phyloP scores from a whole-genome alignment of 2,113 vertebrate species.

The Callipepla squamata region DNA sequence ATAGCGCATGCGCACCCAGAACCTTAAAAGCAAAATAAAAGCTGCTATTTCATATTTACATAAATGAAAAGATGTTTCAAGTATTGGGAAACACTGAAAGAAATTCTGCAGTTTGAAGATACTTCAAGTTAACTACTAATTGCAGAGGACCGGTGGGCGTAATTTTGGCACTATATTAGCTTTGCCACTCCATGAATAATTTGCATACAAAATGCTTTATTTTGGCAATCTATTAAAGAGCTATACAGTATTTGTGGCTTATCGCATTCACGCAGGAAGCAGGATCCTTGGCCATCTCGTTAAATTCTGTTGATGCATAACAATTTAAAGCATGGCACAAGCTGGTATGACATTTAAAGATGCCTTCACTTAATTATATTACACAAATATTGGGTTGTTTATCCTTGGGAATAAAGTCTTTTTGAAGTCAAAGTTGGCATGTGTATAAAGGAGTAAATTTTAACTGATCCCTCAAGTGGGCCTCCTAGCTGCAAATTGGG shows the following conservation, averaged over 20 bases:
- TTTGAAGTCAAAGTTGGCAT: slow-evolving; percentile 99
- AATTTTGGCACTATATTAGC: slow-evolving; percentile 94
- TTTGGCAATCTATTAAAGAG: slow-evolving; percentile 99
- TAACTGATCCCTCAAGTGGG: slow-evolving; percentile 83
- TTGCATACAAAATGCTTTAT: slow-evolving; percentile 99
- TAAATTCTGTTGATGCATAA: slow-evolving; percentile 99
- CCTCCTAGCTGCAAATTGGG: slow-evolving; percentile 80
- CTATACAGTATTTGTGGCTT: slow-evolving; percentile 98
- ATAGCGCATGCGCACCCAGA: not conserved
- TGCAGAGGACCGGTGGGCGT: slow-evolving; percentile 92
- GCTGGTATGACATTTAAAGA: slow-evolving; percentile 99
- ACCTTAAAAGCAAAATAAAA: slow-evolving; percentile 71
- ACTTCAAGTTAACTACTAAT: slow-evolving; percentile 94
- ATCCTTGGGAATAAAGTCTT: slow-evolving; percentile 98
- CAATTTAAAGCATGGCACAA: slow-evolving; percentile 99
- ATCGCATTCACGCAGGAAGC: slow-evolving; percentile 98
- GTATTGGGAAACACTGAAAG: slow-evolving; percentile 76
- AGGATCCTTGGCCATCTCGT: slow-evolving; percentile 99
- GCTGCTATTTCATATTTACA: slow-evolving; percentile 66
- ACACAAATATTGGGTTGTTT: slow-evolving; percentile 99
- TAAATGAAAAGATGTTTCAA: slow-evolving; percentile 76
- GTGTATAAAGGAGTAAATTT: slow-evolving; percentile 88
- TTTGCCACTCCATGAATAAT: slow-evolving; percentile 99
- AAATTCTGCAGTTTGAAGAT: slow-evolving; percentile 82
- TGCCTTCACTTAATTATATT: slow-evolving; percentile 99